Percentiles rank a stretch among this genome's conserved stretches.
Evolutionary conservation across 2,113 vertebrate genomes (phyloP).

Genomic region (Phaethornis superciliosus): DNA sequence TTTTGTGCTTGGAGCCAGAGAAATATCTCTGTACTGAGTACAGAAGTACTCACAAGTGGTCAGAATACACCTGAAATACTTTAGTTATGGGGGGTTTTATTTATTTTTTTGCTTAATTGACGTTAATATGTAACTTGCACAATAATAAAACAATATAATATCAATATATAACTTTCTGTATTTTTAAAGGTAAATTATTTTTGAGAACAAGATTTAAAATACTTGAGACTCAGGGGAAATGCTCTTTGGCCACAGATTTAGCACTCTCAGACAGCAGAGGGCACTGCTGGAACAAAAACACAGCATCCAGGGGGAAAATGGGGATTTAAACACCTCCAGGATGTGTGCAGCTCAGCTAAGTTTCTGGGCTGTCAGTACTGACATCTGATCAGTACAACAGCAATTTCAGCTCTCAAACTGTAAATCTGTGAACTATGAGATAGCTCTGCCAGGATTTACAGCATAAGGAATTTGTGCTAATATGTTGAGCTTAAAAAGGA

Average conservation of each 20-base stretch:
- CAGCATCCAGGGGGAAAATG: rapidly evolving
- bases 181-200: neutral
- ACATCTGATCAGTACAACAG: neutral
- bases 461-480: neutral
- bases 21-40: neutral
- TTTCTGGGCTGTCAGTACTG: neutral
- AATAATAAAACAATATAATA: neutral
- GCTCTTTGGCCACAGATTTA: rapidly evolving
- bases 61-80: neutral
- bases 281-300: constrained; percentile 2
- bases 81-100: neutral
- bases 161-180: neutral
- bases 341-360: neutral
- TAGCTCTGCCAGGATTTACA: neutral
- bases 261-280: constrained; percentile 52
- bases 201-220: neutral
- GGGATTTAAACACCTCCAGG: neutral
- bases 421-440: neutral
- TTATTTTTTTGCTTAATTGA: neutral
- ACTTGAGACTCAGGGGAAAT: rapidly evolving
- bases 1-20: neutral
- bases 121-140: neutral
- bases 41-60: neutral
- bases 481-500: neutral
- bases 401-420: neutral